Evolutionary conservation across 2,113 vertebrate species (phyloP).

Genomic region (Eonycteris spelaea): DNA sequence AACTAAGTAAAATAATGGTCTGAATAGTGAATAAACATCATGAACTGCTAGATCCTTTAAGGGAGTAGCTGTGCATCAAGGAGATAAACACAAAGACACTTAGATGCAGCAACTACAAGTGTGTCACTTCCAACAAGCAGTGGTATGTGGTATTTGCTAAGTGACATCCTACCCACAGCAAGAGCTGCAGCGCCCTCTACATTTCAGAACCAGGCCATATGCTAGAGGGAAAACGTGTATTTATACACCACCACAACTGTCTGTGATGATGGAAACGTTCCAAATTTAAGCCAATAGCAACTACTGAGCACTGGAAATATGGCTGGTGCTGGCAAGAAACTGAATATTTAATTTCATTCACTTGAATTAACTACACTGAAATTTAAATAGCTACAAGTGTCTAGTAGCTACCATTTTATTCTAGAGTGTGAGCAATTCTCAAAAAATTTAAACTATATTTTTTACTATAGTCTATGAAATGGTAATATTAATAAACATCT

Average conservation of each 20-base stretch:
- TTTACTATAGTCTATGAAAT: background rate
- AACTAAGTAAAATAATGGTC: background rate
- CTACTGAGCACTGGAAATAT: background rate
- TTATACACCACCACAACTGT: background rate
- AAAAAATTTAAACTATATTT: background rate
- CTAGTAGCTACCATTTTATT: background rate
- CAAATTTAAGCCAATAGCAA: background rate
- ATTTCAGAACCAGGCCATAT: background rate
- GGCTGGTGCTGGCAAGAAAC: too few species aligned
- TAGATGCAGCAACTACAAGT: rapidly evolving
- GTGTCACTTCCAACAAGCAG: background rate
- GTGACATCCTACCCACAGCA: background rate
- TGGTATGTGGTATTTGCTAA: too few species aligned
- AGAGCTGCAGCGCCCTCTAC: background rate
- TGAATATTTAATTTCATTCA: background rate
- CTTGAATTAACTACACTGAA: background rate
- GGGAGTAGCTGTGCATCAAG: background rate
- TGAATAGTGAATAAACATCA: background rate
- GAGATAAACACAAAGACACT: background rate
- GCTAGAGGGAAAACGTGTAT: background rate
- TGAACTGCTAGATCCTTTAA: background rate
- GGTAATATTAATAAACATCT: background rate
- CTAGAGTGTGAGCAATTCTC: background rate
- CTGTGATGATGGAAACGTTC: background rate
- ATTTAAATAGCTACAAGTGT: background rate